These are phyloP conservation scores for Tipula vernalis DNA, from an alignment of 2,888 invertebrate genomes.

Conservation along the genomic window DNA sequence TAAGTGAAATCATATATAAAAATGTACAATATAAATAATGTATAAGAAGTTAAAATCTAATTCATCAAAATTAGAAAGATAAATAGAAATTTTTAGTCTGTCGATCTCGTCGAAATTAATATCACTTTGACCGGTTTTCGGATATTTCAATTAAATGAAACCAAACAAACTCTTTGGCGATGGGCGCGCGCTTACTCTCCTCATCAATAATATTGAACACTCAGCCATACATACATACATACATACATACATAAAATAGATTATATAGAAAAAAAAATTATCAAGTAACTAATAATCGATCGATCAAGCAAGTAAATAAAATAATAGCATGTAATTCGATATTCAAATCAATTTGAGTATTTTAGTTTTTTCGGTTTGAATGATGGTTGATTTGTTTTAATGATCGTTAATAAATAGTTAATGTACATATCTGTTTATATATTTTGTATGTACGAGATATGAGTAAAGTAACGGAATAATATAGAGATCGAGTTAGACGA, in stretches of 20 bases:
- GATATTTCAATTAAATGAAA: neutral
- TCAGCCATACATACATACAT: no score
- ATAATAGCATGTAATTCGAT: neutral
- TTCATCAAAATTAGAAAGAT: constrained; percentile 4
- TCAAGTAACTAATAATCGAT: neutral
- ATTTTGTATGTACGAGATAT: neutral
- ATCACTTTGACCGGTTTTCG: neutral
- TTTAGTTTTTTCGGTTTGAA: neutral
- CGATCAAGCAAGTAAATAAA: neutral
- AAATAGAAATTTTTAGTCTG: neutral
- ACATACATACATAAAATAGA: no score
- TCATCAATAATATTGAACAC: neutral
- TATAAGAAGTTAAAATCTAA: neutral
- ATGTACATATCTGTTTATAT: neutral
- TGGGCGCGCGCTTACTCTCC: neutral
- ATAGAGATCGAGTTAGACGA: neutral
- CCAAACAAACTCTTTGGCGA: neutral
- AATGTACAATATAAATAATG: neutral
- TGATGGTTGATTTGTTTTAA: neutral
- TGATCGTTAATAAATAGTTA: neutral
- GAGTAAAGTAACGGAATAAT: neutral
- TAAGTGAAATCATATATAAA: neutral
- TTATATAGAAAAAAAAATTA: neutral
- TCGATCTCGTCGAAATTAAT: neutral
- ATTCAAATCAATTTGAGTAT: neutral